These are phyloP conservation scores for Selene dorsalis DNA, from an alignment of 2,797 vertebrate genomes.

Conservation along the genomic window DNA sequence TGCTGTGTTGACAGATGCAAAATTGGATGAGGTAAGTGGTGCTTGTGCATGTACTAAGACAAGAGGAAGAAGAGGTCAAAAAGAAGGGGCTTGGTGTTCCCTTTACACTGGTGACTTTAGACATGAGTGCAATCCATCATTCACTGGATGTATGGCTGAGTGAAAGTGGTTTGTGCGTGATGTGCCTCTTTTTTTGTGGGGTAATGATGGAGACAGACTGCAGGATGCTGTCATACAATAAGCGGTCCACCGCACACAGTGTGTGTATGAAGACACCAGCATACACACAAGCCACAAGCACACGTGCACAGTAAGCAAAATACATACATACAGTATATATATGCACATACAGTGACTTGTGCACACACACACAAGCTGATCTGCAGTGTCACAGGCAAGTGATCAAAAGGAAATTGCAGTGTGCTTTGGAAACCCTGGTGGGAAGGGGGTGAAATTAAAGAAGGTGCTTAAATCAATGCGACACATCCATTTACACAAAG, in stretches of 20 bases:
- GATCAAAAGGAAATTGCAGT: slow-evolving; percentile 69
- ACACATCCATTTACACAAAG: slow-evolving; percentile 75
- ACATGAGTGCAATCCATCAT: slow-evolving; percentile 56
- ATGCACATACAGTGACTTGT: slow-evolving; percentile 1
- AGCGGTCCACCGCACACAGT: slow-evolving; percentile 14
- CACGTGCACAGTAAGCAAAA: slow-evolving; percentile 10
- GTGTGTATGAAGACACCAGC: slow-evolving; percentile 10
- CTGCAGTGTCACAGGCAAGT: slow-evolving; percentile 60
- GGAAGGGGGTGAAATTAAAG: slow-evolving; percentile 67
- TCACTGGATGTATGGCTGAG: slow-evolving; percentile 42
- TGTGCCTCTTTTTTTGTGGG: slow-evolving; percentile 39
- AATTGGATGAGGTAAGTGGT: slow-evolving; percentile 58
- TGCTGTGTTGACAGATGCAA: slow-evolving; percentile 50
- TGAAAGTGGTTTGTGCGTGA: slow-evolving; percentile 42
- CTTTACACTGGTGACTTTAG: slow-evolving; percentile 48
- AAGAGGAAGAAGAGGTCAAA: slow-evolving; percentile 57
- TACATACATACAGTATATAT: background rate
- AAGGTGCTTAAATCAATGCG: slow-evolving; percentile 69
- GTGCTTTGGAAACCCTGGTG: slow-evolving; percentile 65
- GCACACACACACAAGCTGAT: slow-evolving; percentile 26
- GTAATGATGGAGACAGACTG: slow-evolving; percentile 55
- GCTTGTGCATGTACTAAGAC: slow-evolving; percentile 43
- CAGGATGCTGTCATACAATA: slow-evolving; percentile 21
- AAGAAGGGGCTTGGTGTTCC: slow-evolving; percentile 35
- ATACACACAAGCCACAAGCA: slow-evolving; percentile 7